These are phyloP conservation scores for Sanderia malayensis DNA, from an alignment of 30 jellyfish, hydroid and myxozoan species.

Conservation along the genomic window DNA sequence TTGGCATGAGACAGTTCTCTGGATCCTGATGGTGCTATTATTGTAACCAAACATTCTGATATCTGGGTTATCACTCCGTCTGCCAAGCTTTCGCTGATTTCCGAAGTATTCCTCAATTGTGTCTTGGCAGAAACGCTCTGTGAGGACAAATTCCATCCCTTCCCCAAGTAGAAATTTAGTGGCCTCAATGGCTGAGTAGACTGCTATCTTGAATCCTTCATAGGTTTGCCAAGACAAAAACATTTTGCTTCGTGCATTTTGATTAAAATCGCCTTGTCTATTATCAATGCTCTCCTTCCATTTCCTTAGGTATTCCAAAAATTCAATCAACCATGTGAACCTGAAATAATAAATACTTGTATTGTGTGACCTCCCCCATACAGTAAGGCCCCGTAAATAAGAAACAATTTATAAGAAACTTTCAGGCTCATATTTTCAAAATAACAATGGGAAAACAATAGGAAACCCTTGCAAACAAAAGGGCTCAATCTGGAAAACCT, in stretches of 20 bases:
- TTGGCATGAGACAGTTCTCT: conserved; percentile 29
- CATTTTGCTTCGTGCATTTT: conserved; percentile 41
- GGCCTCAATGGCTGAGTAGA: conserved; percentile 34
- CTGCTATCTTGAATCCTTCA: conserved; percentile 54
- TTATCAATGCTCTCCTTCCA: conserved; percentile 40
- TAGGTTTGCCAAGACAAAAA: conserved; percentile 57
- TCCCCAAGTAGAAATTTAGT: conserved; percentile 21
- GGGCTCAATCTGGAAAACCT: too few species aligned
- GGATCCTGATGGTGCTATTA: conserved; percentile 1
- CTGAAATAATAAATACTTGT: too few species aligned
- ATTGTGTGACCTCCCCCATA: too few species aligned
- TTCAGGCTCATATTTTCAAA: too few species aligned
- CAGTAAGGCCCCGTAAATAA: too few species aligned
- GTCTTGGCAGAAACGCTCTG: conserved; percentile 46
- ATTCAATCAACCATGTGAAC: conserved; percentile 33
- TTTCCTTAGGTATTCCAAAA: conserved; percentile 17
- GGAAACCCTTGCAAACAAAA: too few species aligned
- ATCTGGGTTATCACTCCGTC: conserved; percentile 48
- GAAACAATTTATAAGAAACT: too few species aligned
- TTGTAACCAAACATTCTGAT: conserved; percentile 7
- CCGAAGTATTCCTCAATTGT: conserved; percentile 43
- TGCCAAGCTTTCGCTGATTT: conserved; percentile 11
- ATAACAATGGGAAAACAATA: too few species aligned
- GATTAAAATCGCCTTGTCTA: conserved; percentile 11
- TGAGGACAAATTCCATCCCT: conserved; percentile 23